A percentile compares a stretch with the other conserved stretches of the same genome.
Conservation (phyloP, 2,888 invertebrate species). For the Auanema freiburgensis region DNA sequence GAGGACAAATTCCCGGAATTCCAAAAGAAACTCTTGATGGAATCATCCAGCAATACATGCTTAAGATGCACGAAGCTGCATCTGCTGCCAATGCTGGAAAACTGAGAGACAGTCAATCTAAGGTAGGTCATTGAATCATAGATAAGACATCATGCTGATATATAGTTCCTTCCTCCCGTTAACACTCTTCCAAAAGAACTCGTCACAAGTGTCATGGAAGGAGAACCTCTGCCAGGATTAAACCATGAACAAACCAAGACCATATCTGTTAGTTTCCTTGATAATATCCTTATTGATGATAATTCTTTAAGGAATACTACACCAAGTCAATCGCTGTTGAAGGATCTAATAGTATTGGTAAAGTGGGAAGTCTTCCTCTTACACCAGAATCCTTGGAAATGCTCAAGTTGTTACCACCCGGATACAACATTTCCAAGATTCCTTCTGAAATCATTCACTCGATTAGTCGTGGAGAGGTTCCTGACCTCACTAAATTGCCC, state of each 20-base stretch:
- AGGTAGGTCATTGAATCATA: constrained; percentile 22
- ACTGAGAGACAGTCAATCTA: constrained; percentile 24
- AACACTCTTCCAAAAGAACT: constrained; percentile 45
- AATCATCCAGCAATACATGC: constrained; percentile 53
- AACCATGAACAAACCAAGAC: constrained; percentile 44
- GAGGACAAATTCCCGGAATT: constrained; percentile 60
- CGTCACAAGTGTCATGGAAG: constrained; percentile 41
- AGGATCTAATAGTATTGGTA: neutral
- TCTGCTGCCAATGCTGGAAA: constrained; percentile 39
- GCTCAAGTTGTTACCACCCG: constrained; percentile 42
- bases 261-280: constrained; percentile 32
- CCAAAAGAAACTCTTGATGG: constrained; percentile 56
- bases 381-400: constrained; percentile 23
- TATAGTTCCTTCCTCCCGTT: constrained; percentile 43
- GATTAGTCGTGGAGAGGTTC: constrained; percentile 56
- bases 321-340: constrained; percentile 20
- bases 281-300: neutral
- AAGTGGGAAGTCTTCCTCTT: neutral
- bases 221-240: constrained; percentile 50
- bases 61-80: constrained; percentile 53
- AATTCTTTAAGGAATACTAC: constrained; percentile 45
- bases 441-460: constrained; percentile 44
- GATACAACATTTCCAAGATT: constrained; percentile 46
- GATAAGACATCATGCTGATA: neutral
- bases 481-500: constrained; percentile 57